Evolutionary conservation across 1,140 invertebrate genomes (phyloP).

Genomic region (Aphidius ervi): DNA sequence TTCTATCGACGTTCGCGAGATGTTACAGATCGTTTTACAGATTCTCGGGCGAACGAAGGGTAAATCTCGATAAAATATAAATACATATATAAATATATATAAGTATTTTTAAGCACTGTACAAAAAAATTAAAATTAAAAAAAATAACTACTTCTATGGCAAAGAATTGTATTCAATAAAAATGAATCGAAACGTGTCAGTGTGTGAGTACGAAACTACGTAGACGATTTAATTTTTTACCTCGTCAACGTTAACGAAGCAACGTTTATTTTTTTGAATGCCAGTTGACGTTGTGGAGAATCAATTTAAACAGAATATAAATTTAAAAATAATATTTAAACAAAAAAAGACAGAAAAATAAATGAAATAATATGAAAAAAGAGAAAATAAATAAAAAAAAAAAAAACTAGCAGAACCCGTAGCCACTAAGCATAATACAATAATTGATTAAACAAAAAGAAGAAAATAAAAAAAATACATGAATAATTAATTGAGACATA

Average conservation of each 20-base stretch:
- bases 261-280: conserved; percentile 20
- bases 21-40: conserved; percentile 8
- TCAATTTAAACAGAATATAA: conserved; percentile 12
- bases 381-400: conserved; percentile 14
- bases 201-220: conserved; percentile 11
- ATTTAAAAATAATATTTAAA: conserved; percentile 10
- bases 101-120: conserved; percentile 29
- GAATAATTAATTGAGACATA: conserved; percentile 9
- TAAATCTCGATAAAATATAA: conserved; percentile 27
- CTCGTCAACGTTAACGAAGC: conserved; percentile 27
- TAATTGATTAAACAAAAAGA: conserved; percentile 31
- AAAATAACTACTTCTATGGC: background rate
- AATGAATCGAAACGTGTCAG: conserved; percentile 7
- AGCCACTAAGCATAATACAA: conserved; percentile 35
- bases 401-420: conserved; percentile 17
- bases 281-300: conserved; percentile 11
- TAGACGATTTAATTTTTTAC: conserved; percentile 47
- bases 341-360: conserved; percentile 19
- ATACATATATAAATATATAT: conserved; percentile 16
- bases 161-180: conserved; percentile 1
- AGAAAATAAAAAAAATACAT: conserved; percentile 11
- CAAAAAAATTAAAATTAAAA: conserved; percentile 20
- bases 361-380: conserved; percentile 10
- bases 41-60: conserved; percentile 29
- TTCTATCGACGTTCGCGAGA: conserved; percentile 5